Evolutionary conservation across 2,888 invertebrate species (phyloP).

Genomic region (Bugulina stolonifera): DNA sequence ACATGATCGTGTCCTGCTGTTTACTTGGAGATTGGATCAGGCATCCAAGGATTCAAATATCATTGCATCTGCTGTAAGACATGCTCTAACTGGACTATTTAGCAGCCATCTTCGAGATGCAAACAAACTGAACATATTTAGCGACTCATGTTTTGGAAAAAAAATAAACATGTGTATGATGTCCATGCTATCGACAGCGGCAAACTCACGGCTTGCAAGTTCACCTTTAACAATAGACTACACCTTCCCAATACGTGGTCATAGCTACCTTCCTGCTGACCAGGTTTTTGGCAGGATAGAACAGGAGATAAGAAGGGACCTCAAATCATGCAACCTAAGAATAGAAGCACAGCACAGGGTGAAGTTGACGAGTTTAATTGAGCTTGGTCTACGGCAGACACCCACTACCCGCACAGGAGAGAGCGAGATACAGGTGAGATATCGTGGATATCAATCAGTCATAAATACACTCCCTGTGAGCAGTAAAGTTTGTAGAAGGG

Average conservation of each 20-base stretch:
- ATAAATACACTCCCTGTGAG: no score
- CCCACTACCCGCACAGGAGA: no score
- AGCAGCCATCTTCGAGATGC: background rate
- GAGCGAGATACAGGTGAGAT: no score
- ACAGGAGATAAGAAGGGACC: background rate
- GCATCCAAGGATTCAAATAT: conserved; percentile 8
- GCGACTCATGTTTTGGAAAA: conserved; percentile 2
- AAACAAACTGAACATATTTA: background rate
- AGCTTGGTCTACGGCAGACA: no score
- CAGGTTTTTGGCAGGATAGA: background rate
- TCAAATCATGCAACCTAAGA: no score
- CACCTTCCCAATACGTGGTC: conserved; percentile 7
- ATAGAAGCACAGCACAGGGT: no score
- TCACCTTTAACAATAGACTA: background rate
- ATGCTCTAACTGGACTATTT: background rate
- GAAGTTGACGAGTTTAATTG: no score
- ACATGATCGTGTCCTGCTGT: background rate
- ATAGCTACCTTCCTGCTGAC: conserved; percentile 19
- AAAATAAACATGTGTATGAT: conserved; percentile 21
- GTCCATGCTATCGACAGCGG: background rate
- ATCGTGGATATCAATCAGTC: no score
- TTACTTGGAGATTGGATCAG: conserved; percentile 8
- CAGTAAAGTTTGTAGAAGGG: no score
- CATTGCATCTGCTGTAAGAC: conserved; percentile 10
- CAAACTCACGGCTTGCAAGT: background rate